These are phyloP conservation scores for Rhysida immarginata DNA, from an alignment of 1,140 invertebrate genomes.

Conservation along the genomic window DNA sequence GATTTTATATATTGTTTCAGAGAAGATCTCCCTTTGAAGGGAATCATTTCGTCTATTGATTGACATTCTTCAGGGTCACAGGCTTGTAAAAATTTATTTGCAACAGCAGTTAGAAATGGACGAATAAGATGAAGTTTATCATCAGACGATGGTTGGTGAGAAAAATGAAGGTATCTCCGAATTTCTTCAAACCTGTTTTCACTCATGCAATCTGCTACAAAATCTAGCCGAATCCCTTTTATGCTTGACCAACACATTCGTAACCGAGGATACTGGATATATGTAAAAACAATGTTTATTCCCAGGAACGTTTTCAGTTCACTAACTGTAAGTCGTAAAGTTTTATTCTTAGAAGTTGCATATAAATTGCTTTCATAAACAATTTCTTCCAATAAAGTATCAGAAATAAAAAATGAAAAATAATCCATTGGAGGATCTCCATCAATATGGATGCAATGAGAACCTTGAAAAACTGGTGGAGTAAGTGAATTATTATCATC, in stretches of 20 bases:
- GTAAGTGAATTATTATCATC: not conserved
- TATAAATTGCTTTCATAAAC: not conserved
- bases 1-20: conserved; percentile 29
- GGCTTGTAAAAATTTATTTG: not conserved
- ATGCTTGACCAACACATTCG: not conserved
- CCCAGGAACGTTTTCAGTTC: not conserved
- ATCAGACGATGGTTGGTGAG: not conserved
- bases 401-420: not conserved
- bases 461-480: not conserved
- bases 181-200: not conserved
- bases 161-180: not conserved
- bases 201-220: not conserved
- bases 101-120: not conserved
- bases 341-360: not conserved
- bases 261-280: not conserved
- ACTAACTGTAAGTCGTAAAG: not conserved
- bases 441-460: not conserved
- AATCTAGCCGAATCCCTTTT: not conserved
- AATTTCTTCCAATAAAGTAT: not conserved
- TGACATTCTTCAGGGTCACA: not conserved
- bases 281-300: not conserved
- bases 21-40: conserved; percentile 27
- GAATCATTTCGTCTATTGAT: conserved; percentile 26
- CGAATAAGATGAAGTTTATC: not conserved
- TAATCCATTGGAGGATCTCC: not conserved